phyloP scores from a whole-genome alignment of 2,797 vertebrate genomes.

The Hoplostethus mediterraneus region DNA sequence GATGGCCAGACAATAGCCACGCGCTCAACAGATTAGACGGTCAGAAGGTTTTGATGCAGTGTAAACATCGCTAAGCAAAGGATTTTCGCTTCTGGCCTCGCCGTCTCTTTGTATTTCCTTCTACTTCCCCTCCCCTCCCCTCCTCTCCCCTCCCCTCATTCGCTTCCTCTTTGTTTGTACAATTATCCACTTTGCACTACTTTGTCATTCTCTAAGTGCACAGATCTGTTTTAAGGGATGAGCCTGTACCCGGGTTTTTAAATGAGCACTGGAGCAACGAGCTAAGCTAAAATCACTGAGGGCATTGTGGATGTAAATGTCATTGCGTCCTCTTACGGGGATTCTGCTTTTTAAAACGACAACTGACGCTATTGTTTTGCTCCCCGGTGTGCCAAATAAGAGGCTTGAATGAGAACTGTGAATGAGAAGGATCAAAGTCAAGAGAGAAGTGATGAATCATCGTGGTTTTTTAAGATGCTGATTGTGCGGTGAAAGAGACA shows the following conservation, averaged over 20 bases:
- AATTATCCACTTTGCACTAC: slow-evolving; percentile 65
- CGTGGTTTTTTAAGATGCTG: slow-evolving; percentile 52
- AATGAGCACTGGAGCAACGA: slow-evolving; percentile 10
- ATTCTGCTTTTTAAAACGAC: slow-evolving; percentile 24
- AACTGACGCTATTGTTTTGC: slow-evolving; percentile 48
- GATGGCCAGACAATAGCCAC: slow-evolving; percentile 65
- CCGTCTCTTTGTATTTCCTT: not conserved
- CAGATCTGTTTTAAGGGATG: slow-evolving; percentile 51
- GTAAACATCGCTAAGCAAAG: slow-evolving; percentile 62
- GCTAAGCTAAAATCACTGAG: slow-evolving; percentile 52
- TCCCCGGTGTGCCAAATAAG: slow-evolving; percentile 44
- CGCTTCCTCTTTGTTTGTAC: slow-evolving; percentile 47
- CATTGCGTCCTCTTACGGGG: slow-evolving; percentile 43
- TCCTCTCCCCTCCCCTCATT: not conserved
- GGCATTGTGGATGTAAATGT: slow-evolving; percentile 71
- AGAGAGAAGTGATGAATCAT: slow-evolving; percentile 56
- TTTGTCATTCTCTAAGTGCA: slow-evolving; percentile 49
- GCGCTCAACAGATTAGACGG: slow-evolving; percentile 69
- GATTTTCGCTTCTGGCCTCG: slow-evolving; percentile 52
- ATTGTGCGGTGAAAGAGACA: slow-evolving; percentile 35
- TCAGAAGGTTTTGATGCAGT: slow-evolving; percentile 40
- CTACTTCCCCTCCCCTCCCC: not conserved
- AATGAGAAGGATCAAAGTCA: slow-evolving; percentile 53
- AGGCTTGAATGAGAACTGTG: slow-evolving; percentile 47
- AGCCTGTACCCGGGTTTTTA: slow-evolving; percentile 45